Percentiles rank a stretch among this genome's conserved stretches.
Evolutionary conservation across 2,797 vertebrate species (phyloP).

Genomic region (Kryptopterus vitreolus): DNA sequence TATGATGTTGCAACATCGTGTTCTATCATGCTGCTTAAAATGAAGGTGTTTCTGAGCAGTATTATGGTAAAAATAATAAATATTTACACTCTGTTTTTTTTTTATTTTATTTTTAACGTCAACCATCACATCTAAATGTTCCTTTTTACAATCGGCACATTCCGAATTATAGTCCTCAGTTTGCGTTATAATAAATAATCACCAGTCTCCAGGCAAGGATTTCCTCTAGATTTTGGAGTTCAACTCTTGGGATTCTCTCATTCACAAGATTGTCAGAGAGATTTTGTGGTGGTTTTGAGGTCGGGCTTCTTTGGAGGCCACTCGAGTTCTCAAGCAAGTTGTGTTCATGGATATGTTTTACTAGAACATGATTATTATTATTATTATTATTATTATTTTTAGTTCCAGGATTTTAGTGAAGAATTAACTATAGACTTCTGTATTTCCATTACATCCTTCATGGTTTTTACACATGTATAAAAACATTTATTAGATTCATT

Average conservation of each 20-base stretch:
- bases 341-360: background rate
- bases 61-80: background rate
- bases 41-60: background rate
- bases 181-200: background rate
- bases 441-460: too few species aligned
- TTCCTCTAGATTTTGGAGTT: background rate
- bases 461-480: too few species aligned
- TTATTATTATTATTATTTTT: too few species aligned
- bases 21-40: background rate
- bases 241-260: background rate
- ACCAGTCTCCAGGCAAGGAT: background rate
- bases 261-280: background rate
- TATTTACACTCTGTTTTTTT: too few species aligned
- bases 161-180: background rate
- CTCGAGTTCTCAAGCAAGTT: background rate
- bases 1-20: background rate
- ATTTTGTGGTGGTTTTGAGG: too few species aligned
- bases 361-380: background rate
- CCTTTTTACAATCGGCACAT: background rate
- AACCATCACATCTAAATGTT: background rate
- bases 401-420: background rate
- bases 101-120: background rate
- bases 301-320: background rate
- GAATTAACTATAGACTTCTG: too few species aligned
- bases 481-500: slow-evolving; percentile 46